Evolutionary conservation across 92 coral and sea anemone genomes (phyloP).

Genomic region (Micromussa lordhowensis): DNA sequence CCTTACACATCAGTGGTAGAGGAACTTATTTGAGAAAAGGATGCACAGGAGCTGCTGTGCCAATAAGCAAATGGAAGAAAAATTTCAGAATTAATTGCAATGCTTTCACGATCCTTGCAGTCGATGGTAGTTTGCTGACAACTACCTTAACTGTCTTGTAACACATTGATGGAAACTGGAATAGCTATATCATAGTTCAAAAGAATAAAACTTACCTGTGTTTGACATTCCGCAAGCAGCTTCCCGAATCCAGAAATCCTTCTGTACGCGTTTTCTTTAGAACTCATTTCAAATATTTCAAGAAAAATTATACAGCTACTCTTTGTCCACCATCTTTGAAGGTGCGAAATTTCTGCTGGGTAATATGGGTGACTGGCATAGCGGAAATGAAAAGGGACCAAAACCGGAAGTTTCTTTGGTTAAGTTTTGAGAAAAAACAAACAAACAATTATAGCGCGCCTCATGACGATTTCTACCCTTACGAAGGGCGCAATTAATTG

Average conservation of each 20-base stretch:
- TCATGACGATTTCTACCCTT: background rate
- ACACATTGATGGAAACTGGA: too few species aligned
- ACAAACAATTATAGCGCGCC: background rate
- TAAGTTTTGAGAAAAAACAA: background rate
- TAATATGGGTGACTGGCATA: background rate
- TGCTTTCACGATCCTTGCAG: too few species aligned
- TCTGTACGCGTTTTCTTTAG: conserved; percentile 27
- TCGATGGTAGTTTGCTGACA: too few species aligned
- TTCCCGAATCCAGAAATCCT: conserved; percentile 39
- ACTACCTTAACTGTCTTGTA: too few species aligned
- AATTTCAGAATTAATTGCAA: too few species aligned
- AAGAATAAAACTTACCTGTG: conserved; percentile 37
- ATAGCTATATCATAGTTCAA: too few species aligned
- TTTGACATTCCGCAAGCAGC: conserved; percentile 50
- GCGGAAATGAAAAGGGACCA: background rate
- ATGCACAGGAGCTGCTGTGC: too few species aligned
- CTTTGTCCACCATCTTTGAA: conserved; percentile 14
- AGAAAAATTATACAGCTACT: background rate
- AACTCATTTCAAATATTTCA: background rate
- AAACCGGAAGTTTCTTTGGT: conserved; percentile 11
- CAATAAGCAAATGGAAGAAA: too few species aligned
- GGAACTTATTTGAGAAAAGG: too few species aligned
- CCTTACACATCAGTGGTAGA: too few species aligned
- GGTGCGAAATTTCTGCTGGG: conserved; percentile 14
- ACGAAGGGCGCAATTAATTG: background rate